Conservation (phyloP, 2,113 vertebrate species). For the Peromyscus californicus region DNA sequence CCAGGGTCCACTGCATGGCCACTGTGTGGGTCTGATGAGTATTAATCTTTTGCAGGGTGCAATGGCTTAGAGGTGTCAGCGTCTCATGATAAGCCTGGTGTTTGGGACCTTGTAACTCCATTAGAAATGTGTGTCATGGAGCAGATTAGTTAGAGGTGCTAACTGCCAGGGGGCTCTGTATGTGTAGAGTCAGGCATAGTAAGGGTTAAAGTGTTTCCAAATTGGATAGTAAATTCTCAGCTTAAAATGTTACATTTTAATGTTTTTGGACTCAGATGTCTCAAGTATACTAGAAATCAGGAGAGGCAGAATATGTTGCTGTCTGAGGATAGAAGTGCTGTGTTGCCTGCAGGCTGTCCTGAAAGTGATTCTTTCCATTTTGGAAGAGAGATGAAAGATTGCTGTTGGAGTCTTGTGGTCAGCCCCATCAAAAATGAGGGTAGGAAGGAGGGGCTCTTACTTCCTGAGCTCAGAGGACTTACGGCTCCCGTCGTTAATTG, state of each 20-base stretch:
- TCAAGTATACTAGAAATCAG: neutral
- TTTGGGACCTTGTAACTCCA: conserved; percentile 86
- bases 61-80: conserved; percentile 65
- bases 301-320: neutral
- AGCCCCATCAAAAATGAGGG: neutral
- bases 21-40: neutral
- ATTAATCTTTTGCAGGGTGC: conserved; percentile 18
- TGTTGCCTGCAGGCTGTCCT: neutral
- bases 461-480: neutral
- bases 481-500: conserved; percentile 31
- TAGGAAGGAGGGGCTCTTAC: rapidly evolving
- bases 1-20: neutral
- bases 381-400: conserved; percentile 28
- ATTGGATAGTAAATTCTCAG: neutral
- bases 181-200: neutral
- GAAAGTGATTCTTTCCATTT: neutral
- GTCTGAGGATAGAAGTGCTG: neutral
- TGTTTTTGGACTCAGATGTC: neutral
- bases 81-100: conserved; percentile 84
- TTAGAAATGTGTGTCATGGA: conserved; percentile 68
- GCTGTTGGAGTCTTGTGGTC: neutral
- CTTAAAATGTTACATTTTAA: neutral
- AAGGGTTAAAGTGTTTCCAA: neutral
- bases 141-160: neutral
- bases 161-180: neutral